Conservation (phyloP, 2,888 invertebrate species). For the Acanthococcus lagerstroemiae region DNA sequence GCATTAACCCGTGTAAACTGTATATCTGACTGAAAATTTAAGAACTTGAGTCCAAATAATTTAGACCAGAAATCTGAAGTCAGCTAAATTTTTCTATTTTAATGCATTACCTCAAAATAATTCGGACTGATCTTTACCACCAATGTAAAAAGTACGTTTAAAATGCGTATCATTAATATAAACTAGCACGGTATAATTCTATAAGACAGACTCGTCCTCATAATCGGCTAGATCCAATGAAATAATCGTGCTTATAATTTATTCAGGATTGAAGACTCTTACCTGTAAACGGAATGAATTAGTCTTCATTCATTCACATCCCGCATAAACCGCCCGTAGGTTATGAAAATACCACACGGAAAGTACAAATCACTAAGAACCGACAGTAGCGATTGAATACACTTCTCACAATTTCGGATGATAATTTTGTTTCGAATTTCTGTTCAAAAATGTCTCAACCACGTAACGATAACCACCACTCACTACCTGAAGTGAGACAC, state of each 20-base stretch:
- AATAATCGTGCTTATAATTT: not conserved
- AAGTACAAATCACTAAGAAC: not conserved
- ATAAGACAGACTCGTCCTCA: no score
- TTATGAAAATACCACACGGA: not conserved
- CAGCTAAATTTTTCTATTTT: no score
- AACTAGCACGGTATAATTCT: not conserved
- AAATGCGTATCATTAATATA: not conserved
- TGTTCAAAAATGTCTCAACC: no score
- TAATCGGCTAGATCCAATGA: not conserved
- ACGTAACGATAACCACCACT: no score
- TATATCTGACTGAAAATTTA: no score
- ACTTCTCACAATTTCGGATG: not conserved
- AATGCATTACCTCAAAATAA: no score
- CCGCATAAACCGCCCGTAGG: not conserved
- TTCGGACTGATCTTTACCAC: no score
- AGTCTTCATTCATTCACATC: slow-evolving; percentile 69
- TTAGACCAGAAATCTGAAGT: no score
- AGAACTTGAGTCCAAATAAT: no score
- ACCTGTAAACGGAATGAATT: slow-evolving; percentile 76
- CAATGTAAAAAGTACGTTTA: not conserved
- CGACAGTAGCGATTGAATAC: not conserved
- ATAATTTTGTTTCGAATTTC: not conserved
- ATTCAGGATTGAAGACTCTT: slow-evolving; percentile 41
- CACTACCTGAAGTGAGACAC: no score
- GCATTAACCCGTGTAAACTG: no score